Percentiles rank a stretch among this genome's conserved stretches.
Evolutionary conservation across 2,888 invertebrate species (phyloP).

Genomic region (Lagria hirta): DNA sequence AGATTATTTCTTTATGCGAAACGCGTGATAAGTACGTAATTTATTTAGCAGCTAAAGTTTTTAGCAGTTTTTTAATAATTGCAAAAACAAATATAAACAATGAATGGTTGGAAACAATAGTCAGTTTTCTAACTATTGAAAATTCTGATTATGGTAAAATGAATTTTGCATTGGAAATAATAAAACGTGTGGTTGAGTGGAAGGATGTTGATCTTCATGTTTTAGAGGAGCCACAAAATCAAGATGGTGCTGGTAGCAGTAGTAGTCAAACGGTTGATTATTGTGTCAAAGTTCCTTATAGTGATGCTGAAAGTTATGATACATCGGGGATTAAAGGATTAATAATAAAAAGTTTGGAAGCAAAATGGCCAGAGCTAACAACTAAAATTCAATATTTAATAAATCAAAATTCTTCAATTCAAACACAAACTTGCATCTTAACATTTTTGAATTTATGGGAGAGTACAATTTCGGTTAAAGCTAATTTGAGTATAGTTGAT

Average conservation of each 20-base stretch:
- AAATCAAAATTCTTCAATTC: slow-evolving; percentile 61
- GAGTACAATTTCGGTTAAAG: slow-evolving; percentile 86
- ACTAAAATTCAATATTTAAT: slow-evolving; percentile 66
- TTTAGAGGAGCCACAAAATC: slow-evolving; percentile 64
- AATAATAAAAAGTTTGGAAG: slow-evolving; percentile 81
- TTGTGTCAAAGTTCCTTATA: slow-evolving; percentile 66
- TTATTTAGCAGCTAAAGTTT: slow-evolving; percentile 75
- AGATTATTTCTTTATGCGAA: slow-evolving; percentile 77
- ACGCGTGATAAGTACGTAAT: slow-evolving; percentile 79
- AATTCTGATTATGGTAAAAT: slow-evolving; percentile 71
- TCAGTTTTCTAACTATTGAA: slow-evolving; percentile 69
- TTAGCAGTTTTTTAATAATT: slow-evolving; percentile 81
- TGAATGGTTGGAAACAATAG: slow-evolving; percentile 76
- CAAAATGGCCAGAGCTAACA: slow-evolving; percentile 81
- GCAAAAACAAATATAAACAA: slow-evolving; percentile 80
- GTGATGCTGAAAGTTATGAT: slow-evolving; percentile 80
- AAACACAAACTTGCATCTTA: slow-evolving; percentile 71
- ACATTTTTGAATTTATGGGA: slow-evolving; percentile 88
- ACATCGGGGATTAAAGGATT: slow-evolving; percentile 84
- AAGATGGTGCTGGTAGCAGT: slow-evolving; percentile 44
- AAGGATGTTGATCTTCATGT: slow-evolving; percentile 82
- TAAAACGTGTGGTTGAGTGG: slow-evolving; percentile 86
- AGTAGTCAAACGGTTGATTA: slow-evolving; percentile 36
- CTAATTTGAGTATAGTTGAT: slow-evolving; percentile 85
- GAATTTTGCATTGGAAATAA: slow-evolving; percentile 80